These are phyloP conservation scores for Eupithecia pulchellata DNA, from an alignment of 2,888 invertebrate species.

Conservation along the genomic window DNA sequence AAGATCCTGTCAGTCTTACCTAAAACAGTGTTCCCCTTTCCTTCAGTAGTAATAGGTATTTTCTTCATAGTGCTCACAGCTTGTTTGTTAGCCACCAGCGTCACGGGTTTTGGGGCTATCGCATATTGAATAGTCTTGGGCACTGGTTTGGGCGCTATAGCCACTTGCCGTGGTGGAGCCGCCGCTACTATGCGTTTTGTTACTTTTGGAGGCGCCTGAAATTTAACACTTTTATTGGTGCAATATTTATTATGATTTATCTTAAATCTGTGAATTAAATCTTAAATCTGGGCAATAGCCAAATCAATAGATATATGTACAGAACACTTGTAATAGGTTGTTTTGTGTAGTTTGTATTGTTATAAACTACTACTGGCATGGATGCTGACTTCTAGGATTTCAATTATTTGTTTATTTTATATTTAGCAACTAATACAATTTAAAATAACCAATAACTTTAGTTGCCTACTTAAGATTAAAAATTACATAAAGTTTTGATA, in stretches of 20 bases:
- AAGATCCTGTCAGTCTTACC: constrained; percentile 51
- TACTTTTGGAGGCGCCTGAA: constrained; percentile 53
- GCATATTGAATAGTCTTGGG: constrained; percentile 58
- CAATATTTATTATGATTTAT: too few relatives aligned
- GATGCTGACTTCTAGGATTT: too few relatives aligned
- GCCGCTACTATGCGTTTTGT: constrained; percentile 53
- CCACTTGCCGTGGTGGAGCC: constrained; percentile 69
- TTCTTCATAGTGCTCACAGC: constrained; percentile 55
- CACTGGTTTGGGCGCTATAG: constrained; percentile 78
- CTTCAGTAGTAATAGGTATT: constrained; percentile 56
- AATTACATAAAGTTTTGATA: neutral
- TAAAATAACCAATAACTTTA: too few relatives aligned
- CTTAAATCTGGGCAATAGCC: too few relatives aligned
- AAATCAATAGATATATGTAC: too few relatives aligned
- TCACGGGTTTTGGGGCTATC: constrained; percentile 70
- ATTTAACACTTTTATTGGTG: neutral
- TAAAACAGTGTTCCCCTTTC: constrained; percentile 59
- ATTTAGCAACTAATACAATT: too few relatives aligned
- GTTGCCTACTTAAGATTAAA: too few relatives aligned
- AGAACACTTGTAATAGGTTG: too few relatives aligned
- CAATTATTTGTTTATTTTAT: too few relatives aligned
- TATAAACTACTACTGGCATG: too few relatives aligned
- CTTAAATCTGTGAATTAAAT: too few relatives aligned
- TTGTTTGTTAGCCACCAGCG: constrained; percentile 56
- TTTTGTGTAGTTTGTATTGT: too few relatives aligned